These are phyloP conservation scores for Melanaphis sacchari DNA, from an alignment of 1,140 invertebrate genomes.

Conservation along the genomic window DNA sequence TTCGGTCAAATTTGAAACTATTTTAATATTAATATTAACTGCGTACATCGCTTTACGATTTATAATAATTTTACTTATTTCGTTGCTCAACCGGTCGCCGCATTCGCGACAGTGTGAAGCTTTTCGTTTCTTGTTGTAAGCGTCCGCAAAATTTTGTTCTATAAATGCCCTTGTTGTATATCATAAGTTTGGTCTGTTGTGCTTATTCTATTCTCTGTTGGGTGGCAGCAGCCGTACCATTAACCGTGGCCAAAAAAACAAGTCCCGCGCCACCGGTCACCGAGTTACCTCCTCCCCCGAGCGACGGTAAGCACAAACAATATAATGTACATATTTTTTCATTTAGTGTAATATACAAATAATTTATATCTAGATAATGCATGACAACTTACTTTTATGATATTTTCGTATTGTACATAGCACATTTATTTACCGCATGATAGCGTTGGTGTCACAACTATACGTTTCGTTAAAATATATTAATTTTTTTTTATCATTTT, in stretches of 20 bases:
- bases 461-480: not conserved
- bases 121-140: constrained; percentile 41
- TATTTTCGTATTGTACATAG: constrained; percentile 20
- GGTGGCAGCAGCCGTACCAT: constrained; percentile 57
- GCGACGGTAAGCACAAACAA: constrained; percentile 60
- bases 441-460: constrained; percentile 21
- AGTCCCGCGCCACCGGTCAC: constrained; percentile 57
- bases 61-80: not conserved
- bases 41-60: not conserved
- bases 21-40: not conserved
- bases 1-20: not conserved
- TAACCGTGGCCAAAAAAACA: constrained; percentile 57
- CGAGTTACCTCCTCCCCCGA: constrained; percentile 58
- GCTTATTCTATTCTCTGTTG: constrained; percentile 58
- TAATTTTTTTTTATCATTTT: not conserved
- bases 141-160: constrained; percentile 49
- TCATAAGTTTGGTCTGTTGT: constrained; percentile 55
- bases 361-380: constrained; percentile 31
- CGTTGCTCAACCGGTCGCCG: not conserved
- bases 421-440: constrained; percentile 45
- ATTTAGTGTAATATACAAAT: not conserved
- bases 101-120: not conserved
- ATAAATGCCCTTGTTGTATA: constrained; percentile 50
- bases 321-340: constrained; percentile 47
- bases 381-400: constrained; percentile 1